phyloP scores from a whole-genome alignment of 2,797 vertebrate genomes.

The Hylomyscus alleni region DNA sequence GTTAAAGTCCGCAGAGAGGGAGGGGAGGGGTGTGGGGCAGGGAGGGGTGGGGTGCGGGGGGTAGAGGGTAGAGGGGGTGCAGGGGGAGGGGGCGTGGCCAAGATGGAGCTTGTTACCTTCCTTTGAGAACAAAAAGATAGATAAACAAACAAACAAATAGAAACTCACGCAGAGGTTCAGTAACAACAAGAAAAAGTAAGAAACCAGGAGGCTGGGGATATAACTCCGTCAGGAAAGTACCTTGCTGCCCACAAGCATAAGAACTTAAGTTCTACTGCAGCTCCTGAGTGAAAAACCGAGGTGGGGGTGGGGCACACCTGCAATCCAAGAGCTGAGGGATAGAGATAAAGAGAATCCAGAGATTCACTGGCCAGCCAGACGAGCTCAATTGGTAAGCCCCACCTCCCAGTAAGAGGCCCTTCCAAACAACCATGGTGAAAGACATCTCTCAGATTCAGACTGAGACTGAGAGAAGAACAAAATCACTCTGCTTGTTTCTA shows the following conservation, averaged over 20 bases:
- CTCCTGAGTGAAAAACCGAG: background rate
- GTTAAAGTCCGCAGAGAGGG: background rate
- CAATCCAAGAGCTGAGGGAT: background rate
- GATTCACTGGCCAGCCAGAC: too few species aligned
- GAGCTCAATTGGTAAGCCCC: background rate
- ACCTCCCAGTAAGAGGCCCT: background rate
- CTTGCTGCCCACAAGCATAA: background rate
- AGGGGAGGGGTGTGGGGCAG: background rate
- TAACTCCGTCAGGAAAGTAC: background rate
- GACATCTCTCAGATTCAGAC: background rate
- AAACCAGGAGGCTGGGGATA: background rate
- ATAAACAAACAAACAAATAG: background rate
- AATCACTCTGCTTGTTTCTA: background rate
- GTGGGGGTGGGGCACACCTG: too few species aligned
- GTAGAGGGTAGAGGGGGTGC: background rate
- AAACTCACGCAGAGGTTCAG: background rate
- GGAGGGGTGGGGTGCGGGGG: too few species aligned
- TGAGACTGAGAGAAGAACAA: background rate
- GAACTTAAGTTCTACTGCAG: background rate
- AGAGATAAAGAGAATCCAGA: background rate
- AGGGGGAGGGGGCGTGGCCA: background rate
- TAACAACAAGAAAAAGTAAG: constrained; percentile 1
- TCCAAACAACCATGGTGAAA: background rate
- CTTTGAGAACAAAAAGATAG: background rate
- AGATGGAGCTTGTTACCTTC: background rate